Evolutionary conservation across 2,113 vertebrate species (phyloP).

Genomic region (Cebidichthys violaceus): DNA sequence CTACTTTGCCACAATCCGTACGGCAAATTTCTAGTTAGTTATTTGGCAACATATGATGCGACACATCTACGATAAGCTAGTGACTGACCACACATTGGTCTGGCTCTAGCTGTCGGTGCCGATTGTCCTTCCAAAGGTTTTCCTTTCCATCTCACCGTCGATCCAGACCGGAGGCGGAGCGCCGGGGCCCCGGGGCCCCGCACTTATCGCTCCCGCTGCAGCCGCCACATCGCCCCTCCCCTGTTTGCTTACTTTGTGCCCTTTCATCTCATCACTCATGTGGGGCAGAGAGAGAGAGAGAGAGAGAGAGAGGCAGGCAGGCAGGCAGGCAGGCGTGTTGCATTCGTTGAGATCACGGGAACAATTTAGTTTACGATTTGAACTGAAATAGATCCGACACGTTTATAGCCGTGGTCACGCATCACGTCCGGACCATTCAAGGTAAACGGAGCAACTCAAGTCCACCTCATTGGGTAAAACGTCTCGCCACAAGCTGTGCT

Average conservation of each 20-base stretch:
- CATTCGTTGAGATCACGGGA: conserved; percentile 61
- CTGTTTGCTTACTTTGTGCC: conserved; percentile 50
- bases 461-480: conserved; percentile 18
- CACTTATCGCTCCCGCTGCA: conserved; percentile 25
- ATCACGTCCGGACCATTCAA: conserved; percentile 34
- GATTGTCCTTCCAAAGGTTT: conserved; percentile 10
- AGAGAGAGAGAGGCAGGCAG: no score
- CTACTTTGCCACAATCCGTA: background rate
- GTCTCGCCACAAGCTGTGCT: background rate
- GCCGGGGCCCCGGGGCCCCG: background rate
- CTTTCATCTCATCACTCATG: conserved; percentile 67
- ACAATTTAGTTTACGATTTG: conserved; percentile 44
- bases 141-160: background rate
- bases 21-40: background rate
- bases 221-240: conserved; percentile 18
- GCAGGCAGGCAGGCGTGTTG: no score
- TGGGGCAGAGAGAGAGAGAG: conserved; percentile 28
- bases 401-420: conserved; percentile 47
- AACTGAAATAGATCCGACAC: conserved; percentile 64
- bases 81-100: background rate
- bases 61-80: background rate
- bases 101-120: background rate
- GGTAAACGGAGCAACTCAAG: conserved; percentile 16
- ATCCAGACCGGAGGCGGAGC: conserved; percentile 6
- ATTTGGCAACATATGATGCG: background rate